These are phyloP conservation scores for Chymomyza fuscimana DNA, from an alignment of 2,888 invertebrate species.

Conservation along the genomic window DNA sequence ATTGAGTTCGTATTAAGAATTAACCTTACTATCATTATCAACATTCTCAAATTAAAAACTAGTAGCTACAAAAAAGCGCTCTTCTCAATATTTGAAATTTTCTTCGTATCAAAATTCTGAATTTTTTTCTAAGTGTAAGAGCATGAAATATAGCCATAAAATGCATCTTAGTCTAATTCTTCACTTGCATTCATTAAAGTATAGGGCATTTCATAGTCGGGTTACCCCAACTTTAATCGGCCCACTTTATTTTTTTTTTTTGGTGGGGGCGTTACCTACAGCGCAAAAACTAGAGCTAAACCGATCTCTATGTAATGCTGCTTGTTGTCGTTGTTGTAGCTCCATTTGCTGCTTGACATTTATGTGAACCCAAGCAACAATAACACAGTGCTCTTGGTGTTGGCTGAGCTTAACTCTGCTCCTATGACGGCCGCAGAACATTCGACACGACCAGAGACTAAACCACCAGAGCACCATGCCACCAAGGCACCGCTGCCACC, in stretches of 20 bases:
- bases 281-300: constrained; percentile 63
- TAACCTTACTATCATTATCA: too few species aligned
- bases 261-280: constrained; percentile 63
- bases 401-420: not conserved
- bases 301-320: constrained; percentile 48
- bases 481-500: constrained; percentile 15
- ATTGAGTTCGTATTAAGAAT: too few species aligned
- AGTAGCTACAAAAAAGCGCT: too few species aligned
- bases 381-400: constrained; percentile 57
- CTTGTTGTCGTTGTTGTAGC: constrained; percentile 44
- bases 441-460: constrained; percentile 23
- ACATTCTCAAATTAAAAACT: too few species aligned
- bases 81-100: too few species aligned
- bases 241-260: constrained; percentile 6
- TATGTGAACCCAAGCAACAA: constrained; percentile 73
- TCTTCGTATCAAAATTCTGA: too few species aligned
- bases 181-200: too few species aligned
- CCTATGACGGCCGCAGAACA: constrained; percentile 16
- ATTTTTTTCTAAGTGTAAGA: too few species aligned
- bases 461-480: constrained; percentile 16
- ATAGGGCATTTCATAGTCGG: too few species aligned
- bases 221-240: too few species aligned
- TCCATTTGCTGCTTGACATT: constrained; percentile 62
- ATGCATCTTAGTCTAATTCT: too few species aligned
- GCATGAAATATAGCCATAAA: too few species aligned